Conservation (phyloP, 2,113 vertebrate species). For the Perccottus glenii region DNA sequence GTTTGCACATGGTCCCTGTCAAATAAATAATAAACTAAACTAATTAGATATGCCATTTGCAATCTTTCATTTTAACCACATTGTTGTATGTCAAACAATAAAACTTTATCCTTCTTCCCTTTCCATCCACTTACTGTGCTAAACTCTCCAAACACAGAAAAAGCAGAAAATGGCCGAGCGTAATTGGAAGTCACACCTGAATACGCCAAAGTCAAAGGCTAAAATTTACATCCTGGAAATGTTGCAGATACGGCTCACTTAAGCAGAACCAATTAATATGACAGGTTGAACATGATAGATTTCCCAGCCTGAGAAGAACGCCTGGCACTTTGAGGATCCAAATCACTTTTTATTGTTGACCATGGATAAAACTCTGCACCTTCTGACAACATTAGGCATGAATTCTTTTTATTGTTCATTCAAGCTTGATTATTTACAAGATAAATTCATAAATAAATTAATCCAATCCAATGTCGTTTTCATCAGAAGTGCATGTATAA, state of each 20-base stretch:
- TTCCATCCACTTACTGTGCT: conserved; percentile 14
- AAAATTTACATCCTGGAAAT: conserved; percentile 71
- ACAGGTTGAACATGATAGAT: conserved; percentile 78
- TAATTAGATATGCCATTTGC: background rate
- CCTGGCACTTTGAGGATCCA: conserved; percentile 33
- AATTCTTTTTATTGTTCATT: background rate
- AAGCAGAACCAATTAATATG: conserved; percentile 81
- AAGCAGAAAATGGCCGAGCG: conserved; percentile 27
- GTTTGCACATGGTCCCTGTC: too few species aligned
- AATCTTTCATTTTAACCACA: background rate
- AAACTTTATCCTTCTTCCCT: conserved; percentile 7
- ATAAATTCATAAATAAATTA: background rate
- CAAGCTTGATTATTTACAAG: background rate
- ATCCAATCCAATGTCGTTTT: background rate
- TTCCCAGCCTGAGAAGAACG: conserved; percentile 56
- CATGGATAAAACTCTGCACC: conserved; percentile 36
- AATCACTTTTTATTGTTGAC: conserved; percentile 43
- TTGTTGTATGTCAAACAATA: conserved; percentile 1
- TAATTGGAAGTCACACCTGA: conserved; percentile 77
- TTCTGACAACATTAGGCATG: conserved; percentile 1
- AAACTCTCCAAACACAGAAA: conserved; percentile 29
- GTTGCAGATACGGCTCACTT: conserved; percentile 71
- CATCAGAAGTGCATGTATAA: background rate
- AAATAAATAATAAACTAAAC: too few species aligned
- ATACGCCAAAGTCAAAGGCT: conserved; percentile 68